Percentiles rank a stretch among this genome's conserved stretches.
These are phyloP conservation scores for Heteromormyrus szaboi DNA, from an alignment of 2,797 vertebrate genomes.

Conservation along the genomic window DNA sequence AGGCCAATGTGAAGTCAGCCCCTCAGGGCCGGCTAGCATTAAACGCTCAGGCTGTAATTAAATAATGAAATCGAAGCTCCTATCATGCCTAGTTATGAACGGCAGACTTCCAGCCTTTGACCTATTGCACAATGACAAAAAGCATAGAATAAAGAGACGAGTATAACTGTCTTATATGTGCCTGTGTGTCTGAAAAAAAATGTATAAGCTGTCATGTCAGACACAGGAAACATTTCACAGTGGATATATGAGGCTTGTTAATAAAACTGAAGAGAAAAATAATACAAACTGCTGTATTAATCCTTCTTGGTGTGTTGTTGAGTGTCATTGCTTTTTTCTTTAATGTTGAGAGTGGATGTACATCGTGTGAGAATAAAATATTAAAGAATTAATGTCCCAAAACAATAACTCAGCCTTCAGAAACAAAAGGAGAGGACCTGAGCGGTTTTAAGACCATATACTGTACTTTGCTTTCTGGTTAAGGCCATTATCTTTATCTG, in stretches of 20 bases:
- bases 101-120: not conserved
- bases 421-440: not conserved
- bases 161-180: not conserved
- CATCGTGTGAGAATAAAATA: not conserved
- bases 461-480: not conserved
- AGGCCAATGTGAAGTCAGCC: constrained; percentile 30
- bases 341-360: not conserved
- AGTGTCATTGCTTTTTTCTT: not conserved
- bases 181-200: not conserved
- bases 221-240: not conserved
- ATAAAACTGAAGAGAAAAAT: not conserved
- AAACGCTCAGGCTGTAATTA: constrained; percentile 23
- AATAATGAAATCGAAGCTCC: constrained; percentile 12
- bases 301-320: not conserved
- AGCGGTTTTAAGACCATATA: not conserved
- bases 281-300: not conserved
- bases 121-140: not conserved
- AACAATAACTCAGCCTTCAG: not conserved
- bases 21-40: constrained; percentile 26
- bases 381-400: not conserved
- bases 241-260: not conserved
- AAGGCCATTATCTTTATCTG: not conserved
- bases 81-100: not conserved
- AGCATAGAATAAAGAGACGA: not conserved
- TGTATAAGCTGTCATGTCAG: not conserved